phyloP scores from a whole-genome alignment of 2,113 vertebrate species.

The Dolichotis patagonum region DNA sequence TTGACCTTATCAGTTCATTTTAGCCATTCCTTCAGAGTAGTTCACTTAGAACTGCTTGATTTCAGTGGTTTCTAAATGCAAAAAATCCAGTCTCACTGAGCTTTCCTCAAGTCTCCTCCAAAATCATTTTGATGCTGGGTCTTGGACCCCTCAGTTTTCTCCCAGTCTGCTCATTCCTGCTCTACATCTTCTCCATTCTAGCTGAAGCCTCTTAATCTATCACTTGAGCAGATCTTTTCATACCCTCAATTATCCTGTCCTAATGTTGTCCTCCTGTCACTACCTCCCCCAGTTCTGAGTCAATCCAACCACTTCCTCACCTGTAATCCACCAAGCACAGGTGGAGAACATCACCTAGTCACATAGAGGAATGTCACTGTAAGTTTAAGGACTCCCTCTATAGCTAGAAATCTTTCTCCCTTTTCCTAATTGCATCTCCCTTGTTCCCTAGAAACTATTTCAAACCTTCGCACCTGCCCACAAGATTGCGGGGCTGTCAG shows the following conservation, averaged over 20 bases:
- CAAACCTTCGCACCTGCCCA: conserved; percentile 69
- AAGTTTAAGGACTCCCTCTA: conserved; percentile 37
- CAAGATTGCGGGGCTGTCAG: not conserved
- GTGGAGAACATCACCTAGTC: not conserved
- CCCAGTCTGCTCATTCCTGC: no score
- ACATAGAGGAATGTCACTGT: not conserved
- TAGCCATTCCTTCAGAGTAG: not conserved
- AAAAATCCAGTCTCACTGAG: not conserved
- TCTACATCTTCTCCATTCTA: not conserved
- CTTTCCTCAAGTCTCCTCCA: not conserved
- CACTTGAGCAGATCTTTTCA: not conserved
- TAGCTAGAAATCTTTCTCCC: not conserved
- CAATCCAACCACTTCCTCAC: not conserved
- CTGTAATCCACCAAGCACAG: not conserved
- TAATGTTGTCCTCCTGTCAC: not conserved
- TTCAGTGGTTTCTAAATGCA: not conserved
- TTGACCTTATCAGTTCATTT: not conserved
- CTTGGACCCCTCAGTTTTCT: not conserved
- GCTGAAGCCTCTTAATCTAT: not conserved
- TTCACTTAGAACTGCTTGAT: not conserved
- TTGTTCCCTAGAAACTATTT: conserved; percentile 64
- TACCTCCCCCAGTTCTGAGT: not conserved
- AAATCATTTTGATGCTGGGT: no score
- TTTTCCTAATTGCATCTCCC: conserved; percentile 27
- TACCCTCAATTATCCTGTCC: not conserved